Evolutionary conservation across 1,140 invertebrate species (phyloP).

Genomic region (Pseudoatta argentina): DNA sequence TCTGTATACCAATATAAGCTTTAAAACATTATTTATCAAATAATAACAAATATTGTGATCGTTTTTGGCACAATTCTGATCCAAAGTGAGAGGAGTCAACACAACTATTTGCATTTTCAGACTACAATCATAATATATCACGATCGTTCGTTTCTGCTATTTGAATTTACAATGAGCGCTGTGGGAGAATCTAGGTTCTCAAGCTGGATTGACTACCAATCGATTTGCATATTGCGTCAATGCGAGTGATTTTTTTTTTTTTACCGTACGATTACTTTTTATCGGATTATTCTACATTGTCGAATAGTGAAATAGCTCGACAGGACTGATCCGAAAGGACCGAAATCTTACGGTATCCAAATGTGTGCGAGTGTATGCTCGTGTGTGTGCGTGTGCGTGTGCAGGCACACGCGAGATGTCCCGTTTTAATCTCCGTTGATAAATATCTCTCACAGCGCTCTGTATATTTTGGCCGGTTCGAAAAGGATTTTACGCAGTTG

Average conservation of each 20-base stretch:
- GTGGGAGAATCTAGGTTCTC: background rate
- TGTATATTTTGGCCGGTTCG: background rate
- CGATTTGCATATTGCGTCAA: constrained; percentile 48
- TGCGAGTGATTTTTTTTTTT: background rate
- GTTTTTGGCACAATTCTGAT: background rate
- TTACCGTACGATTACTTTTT: background rate
- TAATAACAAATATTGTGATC: background rate
- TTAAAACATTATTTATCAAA: background rate
- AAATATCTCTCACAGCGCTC: constrained; percentile 49
- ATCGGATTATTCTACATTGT: background rate
- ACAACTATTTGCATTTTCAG: background rate
- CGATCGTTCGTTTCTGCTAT: background rate
- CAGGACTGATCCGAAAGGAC: constrained; percentile 6
- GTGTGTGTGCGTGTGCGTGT: background rate
- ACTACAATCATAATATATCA: background rate
- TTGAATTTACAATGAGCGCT: constrained; percentile 23
- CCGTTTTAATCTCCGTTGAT: constrained; percentile 73
- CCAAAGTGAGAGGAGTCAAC: background rate
- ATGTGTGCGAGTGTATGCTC: constrained; percentile 13
- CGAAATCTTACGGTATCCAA: constrained; percentile 70
- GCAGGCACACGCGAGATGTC: constrained; percentile 43
- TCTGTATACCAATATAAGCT: background rate
- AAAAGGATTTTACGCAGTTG: constrained; percentile 24
- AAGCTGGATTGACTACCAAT: constrained; percentile 2
- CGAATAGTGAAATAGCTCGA: background rate